Percentiles rank a stretch among this genome's conserved stretches.
These are phyloP conservation scores for Hanleya hanleyi DNA, from an alignment of 2,888 invertebrate species.

Conservation along the genomic window DNA sequence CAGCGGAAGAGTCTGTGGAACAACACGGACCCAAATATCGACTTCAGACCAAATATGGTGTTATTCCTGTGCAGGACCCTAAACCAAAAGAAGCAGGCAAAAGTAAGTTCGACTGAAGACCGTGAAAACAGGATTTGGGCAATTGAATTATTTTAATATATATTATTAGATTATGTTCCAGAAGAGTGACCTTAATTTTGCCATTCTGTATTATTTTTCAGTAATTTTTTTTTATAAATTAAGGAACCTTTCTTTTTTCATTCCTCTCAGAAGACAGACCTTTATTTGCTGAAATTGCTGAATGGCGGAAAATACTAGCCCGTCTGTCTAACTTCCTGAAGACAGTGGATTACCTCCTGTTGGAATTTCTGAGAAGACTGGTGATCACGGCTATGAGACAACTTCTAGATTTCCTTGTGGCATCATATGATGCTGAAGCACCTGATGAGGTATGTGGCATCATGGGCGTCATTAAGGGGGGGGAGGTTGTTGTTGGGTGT, in stretches of 20 bases:
- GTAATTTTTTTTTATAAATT: no score
- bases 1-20: neutral
- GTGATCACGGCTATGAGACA: slow-evolving; percentile 64
- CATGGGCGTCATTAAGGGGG: no score
- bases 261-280: slow-evolving; percentile 52
- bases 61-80: neutral
- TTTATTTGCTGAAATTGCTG: slow-evolving; percentile 69
- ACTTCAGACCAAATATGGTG: slow-evolving; percentile 25
- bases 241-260: neutral
- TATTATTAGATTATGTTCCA: no score
- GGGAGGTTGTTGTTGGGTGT: no score
- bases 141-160: no score
- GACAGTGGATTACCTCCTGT: slow-evolving; percentile 67
- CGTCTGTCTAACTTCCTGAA: slow-evolving; percentile 68
- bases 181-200: no score
- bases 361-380: slow-evolving; percentile 69
- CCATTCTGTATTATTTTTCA: no score
- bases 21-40: neutral
- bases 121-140: no score
- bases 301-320: slow-evolving; percentile 70
- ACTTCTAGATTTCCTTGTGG: slow-evolving; percentile 62
- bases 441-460: slow-evolving; percentile 47
- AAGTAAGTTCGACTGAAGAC: no score
- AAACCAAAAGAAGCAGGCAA: neutral
- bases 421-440: slow-evolving; percentile 60